Evolutionary conservation across 2,113 vertebrate species (phyloP).

Genomic region (Ardeotis arabs): DNA sequence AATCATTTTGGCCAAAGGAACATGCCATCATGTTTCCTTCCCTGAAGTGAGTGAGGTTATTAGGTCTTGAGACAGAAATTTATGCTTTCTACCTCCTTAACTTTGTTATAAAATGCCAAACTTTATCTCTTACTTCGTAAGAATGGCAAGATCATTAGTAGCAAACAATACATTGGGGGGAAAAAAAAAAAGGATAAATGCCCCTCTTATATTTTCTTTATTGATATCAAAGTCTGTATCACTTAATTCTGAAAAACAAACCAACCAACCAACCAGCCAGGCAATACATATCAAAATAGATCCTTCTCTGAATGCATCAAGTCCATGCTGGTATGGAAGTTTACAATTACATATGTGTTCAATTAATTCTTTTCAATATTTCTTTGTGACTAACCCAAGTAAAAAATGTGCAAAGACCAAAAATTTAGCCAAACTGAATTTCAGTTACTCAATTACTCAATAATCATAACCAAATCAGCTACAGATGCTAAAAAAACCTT

Average conservation of each 20-base stretch:
- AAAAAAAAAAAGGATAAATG: not conserved
- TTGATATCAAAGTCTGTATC: not conserved
- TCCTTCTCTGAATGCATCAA: not conserved
- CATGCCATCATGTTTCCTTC: slow-evolving; percentile 48
- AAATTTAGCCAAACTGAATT: slow-evolving; percentile 23
- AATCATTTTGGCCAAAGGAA: slow-evolving; percentile 59
- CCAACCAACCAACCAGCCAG: not conserved
- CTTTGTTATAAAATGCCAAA: slow-evolving; percentile 10
- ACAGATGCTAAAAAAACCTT: slow-evolving; percentile 41
- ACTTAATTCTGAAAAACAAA: not conserved
- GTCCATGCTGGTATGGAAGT: not conserved
- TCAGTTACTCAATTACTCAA: slow-evolving; percentile 32
- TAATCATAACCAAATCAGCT: slow-evolving; percentile 59
- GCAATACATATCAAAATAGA: not conserved
- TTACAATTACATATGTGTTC: not conserved
- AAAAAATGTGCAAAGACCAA: slow-evolving; percentile 37
- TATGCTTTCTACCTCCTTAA: slow-evolving; percentile 36
- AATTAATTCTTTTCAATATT: slow-evolving; percentile 53
- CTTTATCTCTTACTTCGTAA: slow-evolving; percentile 24
- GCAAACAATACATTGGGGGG: not conserved
- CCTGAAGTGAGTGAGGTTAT: slow-evolving; percentile 32
- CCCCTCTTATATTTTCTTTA: not conserved
- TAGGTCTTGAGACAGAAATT: slow-evolving; percentile 49
- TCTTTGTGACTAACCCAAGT: slow-evolving; percentile 40
- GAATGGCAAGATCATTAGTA: slow-evolving; percentile 1